Conservation (phyloP, 2,888 invertebrate genomes). For the Brachylomia viminalis region DNA sequence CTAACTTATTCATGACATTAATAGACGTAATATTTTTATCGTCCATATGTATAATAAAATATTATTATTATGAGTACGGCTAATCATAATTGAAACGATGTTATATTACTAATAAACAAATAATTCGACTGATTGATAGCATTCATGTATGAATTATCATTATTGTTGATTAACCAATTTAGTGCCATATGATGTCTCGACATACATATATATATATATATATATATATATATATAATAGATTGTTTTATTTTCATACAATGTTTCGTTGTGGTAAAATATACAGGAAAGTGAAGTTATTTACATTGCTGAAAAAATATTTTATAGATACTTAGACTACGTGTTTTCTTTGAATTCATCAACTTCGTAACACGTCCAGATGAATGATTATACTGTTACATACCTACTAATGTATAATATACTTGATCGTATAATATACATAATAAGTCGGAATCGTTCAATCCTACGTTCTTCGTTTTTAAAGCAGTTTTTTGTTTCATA, state of each 20-base stretch:
- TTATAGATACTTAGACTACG: background rate
- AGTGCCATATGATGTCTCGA: slow-evolving; percentile 12
- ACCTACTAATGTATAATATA: background rate
- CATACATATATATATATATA: background rate
- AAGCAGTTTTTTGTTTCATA: background rate
- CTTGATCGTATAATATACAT: background rate
- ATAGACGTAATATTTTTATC: slow-evolving; percentile 17
- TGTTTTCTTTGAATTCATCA: slow-evolving; percentile 19
- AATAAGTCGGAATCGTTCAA: background rate
- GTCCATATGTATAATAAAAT: slow-evolving; percentile 21
- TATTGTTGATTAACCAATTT: slow-evolving; percentile 12
- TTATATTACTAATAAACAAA: slow-evolving; percentile 18
- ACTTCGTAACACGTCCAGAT: slow-evolving; percentile 14
- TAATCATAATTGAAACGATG: slow-evolving; percentile 22
- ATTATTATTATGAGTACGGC: slow-evolving; percentile 10
- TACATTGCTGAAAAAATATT: background rate
- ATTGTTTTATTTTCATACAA: slow-evolving; percentile 11
- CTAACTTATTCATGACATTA: slow-evolving; percentile 29
- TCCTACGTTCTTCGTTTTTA: slow-evolving; percentile 3
- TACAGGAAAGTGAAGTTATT: background rate
- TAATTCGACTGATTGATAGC: slow-evolving; percentile 32
- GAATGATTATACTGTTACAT: slow-evolving; percentile 17
- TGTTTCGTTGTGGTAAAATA: background rate
- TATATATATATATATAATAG: too few species aligned
- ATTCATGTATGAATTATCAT: slow-evolving; percentile 6